Evolutionary conservation across 2,113 vertebrate genomes (phyloP).

Genomic region (Scatophagus argus): DNA sequence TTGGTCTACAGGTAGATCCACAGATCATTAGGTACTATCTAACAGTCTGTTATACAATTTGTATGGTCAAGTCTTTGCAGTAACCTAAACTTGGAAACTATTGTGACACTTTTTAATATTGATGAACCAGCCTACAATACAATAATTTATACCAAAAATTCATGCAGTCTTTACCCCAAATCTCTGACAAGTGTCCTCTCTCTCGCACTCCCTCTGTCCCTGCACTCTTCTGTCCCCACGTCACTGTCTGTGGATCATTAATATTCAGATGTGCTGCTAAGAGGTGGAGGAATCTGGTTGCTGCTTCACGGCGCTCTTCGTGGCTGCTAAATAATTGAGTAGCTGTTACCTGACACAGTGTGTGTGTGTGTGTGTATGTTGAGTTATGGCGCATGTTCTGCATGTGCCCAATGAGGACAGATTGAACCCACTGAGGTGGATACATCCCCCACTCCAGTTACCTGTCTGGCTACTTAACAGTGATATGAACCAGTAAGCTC

Average conservation of each 20-base stretch:
- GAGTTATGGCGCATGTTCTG: conserved; percentile 8
- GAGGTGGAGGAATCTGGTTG: conserved; percentile 77
- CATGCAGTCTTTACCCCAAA: not conserved
- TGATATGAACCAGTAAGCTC: conserved; percentile 72
- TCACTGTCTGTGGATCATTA: conserved; percentile 65
- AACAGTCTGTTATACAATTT: not conserved
- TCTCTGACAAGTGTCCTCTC: conserved; percentile 5
- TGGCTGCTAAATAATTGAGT: conserved; percentile 83
- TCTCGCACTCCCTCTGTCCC: not conserved
- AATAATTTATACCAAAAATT: not conserved
- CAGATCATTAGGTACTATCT: not conserved
- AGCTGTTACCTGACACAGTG: conserved; percentile 69
- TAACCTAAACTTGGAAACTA: not conserved
- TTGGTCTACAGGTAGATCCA: not conserved
- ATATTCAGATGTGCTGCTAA: conserved; percentile 74
- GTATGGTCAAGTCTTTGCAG: not conserved
- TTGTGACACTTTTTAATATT: not conserved
- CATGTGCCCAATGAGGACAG: conserved; percentile 67
- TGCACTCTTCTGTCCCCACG: not conserved
- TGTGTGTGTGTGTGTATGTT: conserved; percentile 21
- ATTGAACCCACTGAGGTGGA: conserved; percentile 70
- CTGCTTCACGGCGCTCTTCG: conserved; percentile 60
- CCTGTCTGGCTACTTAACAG: conserved; percentile 57
- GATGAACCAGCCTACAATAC: no score
- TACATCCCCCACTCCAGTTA: conserved; percentile 74